Conservation (phyloP, 2,113 vertebrate species). For the Muntiacus reevesi region DNA sequence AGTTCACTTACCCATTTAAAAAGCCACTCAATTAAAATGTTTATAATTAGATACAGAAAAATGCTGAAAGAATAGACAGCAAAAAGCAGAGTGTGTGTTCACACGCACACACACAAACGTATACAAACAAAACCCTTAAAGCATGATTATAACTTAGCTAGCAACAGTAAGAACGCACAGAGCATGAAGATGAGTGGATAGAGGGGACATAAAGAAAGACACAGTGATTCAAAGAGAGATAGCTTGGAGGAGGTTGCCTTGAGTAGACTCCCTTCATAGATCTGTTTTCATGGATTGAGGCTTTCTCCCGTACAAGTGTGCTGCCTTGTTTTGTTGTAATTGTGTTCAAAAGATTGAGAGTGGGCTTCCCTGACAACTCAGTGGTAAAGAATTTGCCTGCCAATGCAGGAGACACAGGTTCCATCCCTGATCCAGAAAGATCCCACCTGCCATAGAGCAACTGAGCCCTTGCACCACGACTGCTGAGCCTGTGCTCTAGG, state of each 20-base stretch:
- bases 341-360: not conserved
- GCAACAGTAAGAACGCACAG: not conserved
- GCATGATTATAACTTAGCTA: not conserved
- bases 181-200: not conserved
- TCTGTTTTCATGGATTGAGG: not conserved
- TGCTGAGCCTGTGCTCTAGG: not conserved
- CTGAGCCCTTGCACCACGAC: not conserved
- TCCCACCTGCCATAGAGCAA: not conserved
- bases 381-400: not conserved
- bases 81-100: not conserved
- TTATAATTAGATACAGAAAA: not conserved
- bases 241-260: not conserved
- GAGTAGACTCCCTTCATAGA: not conserved
- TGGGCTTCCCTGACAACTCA: not conserved
- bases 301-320: not conserved
- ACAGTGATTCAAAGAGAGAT: not conserved
- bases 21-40: not conserved
- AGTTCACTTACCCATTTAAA: not conserved
- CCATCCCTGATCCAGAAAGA: not conserved
- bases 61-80: not conserved
- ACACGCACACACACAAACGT: not conserved
- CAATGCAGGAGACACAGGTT: not conserved
- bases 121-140: not conserved
- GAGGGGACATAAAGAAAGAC: not conserved
- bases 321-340: not conserved